A percentile compares a stretch with the other conserved stretches of the same genome.
phyloP scores from a whole-genome alignment of 2,797 vertebrate species.

The Tachyglossus aculeatus region DNA sequence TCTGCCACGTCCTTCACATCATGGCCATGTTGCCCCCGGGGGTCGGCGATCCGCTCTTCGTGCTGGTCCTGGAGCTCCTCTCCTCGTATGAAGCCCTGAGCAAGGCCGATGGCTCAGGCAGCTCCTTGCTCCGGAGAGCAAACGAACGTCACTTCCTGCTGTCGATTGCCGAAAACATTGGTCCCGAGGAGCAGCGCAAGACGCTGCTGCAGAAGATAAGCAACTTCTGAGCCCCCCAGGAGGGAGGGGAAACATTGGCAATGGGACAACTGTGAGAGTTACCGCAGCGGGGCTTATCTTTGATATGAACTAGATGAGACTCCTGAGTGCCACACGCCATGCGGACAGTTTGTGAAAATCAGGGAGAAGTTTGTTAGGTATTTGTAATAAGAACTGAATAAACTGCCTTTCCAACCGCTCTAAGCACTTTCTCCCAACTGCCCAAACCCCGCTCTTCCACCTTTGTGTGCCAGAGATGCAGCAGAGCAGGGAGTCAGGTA shows the following conservation, averaged over 20 bases:
- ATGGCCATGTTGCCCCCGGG: conserved; percentile 87
- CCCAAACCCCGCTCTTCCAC: not conserved
- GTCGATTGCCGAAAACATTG: conserved; percentile 81
- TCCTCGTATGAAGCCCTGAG: conserved; percentile 82
- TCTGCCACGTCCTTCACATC: conserved; percentile 92
- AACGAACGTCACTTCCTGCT: conserved; percentile 89
- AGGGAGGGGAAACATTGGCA: too few species aligned
- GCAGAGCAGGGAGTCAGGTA: not conserved
- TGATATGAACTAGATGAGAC: too few species aligned
- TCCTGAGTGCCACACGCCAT: too few species aligned
- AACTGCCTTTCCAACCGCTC: conserved; percentile 31
- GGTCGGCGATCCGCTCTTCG: conserved; percentile 80
- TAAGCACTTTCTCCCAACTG: not conserved
- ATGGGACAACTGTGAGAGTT: too few species aligned
- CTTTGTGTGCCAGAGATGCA: not conserved
- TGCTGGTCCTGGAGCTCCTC: conserved; percentile 88
- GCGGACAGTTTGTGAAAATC: conserved; percentile 6
- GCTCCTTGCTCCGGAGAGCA: conserved; percentile 77
- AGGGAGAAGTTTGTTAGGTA: conserved; percentile 53
- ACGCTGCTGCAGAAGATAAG: conserved; percentile 90
- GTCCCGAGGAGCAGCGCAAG: conserved; percentile 78
- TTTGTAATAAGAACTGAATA: conserved; percentile 47
- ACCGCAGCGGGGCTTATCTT: too few species aligned
- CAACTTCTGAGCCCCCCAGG: conserved; percentile 67
- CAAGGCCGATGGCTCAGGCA: conserved; percentile 71